Conservation (phyloP, 1,140 invertebrate genomes). For the Sinella curviseta region DNA sequence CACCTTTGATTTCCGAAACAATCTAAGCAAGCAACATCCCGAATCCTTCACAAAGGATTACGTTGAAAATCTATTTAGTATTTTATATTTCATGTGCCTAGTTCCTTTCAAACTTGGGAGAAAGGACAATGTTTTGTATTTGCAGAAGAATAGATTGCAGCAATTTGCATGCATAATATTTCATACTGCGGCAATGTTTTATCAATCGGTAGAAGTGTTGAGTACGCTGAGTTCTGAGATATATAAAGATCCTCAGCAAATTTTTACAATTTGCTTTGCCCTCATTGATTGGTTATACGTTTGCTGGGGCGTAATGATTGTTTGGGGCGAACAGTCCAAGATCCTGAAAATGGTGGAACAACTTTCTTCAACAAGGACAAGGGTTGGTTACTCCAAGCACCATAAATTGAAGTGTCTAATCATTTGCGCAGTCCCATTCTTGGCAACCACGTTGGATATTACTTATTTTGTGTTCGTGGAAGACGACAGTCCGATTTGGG, state of each 20-base stretch:
- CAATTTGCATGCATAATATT: neutral
- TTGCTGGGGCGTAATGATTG: neutral
- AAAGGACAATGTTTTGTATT: neutral
- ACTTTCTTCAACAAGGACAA: neutral
- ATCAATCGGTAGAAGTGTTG: neutral
- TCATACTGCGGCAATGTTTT: neutral
- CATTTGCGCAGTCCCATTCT: neutral
- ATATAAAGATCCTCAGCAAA: slow-evolving; percentile 8
- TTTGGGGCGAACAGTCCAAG: neutral
- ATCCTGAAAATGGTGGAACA: neutral
- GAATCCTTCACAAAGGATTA: too few species aligned
- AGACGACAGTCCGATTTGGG: neutral
- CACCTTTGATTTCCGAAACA: too few species aligned
- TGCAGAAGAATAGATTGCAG: neutral
- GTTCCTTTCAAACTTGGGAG: neutral
- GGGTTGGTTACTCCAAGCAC: neutral
- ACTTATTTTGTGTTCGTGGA: neutral
- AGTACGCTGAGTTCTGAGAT: neutral
- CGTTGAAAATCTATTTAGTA: too few species aligned
- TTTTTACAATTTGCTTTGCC: neutral
- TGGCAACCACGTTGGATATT: neutral
- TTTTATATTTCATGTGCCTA: too few species aligned
- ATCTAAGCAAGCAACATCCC: too few species aligned
- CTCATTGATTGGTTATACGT: neutral
- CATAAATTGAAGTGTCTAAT: neutral